Percentiles rank a stretch among this genome's conserved stretches.
phyloP scores from a whole-genome alignment of 2,797 vertebrate species.

The Danio tinwini region DNA sequence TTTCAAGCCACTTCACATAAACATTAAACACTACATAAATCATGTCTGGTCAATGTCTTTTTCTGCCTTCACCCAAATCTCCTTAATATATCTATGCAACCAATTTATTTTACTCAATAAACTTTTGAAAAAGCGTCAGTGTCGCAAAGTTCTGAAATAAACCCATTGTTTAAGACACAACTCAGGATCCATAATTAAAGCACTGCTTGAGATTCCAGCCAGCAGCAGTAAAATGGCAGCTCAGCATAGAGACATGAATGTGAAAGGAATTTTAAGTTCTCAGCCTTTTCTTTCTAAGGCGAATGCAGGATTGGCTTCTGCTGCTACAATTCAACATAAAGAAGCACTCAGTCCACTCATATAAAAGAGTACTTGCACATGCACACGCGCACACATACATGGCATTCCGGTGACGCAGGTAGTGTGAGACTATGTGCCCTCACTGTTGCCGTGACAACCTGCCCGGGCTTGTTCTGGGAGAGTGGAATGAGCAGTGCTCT shows the following conservation, averaged over 20 bases:
- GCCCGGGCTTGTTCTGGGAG: constrained; percentile 39
- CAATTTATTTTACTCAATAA: background rate
- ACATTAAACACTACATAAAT: constrained; percentile 57
- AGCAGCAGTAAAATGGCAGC: constrained; percentile 20
- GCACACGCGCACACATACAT: constrained; percentile 44
- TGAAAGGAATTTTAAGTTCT: constrained; percentile 13
- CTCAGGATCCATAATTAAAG: background rate
- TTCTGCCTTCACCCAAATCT: constrained; percentile 1
- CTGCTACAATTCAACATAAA: constrained; percentile 1
- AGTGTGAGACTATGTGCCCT: constrained; percentile 42
- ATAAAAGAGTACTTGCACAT: constrained; percentile 22
- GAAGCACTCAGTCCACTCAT: background rate
- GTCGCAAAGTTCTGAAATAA: constrained; percentile 20
- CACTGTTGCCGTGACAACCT: constrained; percentile 55
- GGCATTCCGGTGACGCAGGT: constrained; percentile 61
- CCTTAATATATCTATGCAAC: background rate
- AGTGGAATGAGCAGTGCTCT: constrained; percentile 24
- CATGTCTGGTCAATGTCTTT: constrained; percentile 12
- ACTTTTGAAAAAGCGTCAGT: background rate
- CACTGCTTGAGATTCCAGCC: constrained; percentile 10
- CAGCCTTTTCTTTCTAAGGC: background rate
- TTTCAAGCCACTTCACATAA: constrained; percentile 70
- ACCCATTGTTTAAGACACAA: constrained; percentile 13
- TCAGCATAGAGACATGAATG: background rate
- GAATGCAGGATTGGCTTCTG: background rate